These are phyloP conservation scores for Didymodactylos carnosus DNA, from an alignment of 2,888 invertebrate genomes.

Conservation along the genomic window DNA sequence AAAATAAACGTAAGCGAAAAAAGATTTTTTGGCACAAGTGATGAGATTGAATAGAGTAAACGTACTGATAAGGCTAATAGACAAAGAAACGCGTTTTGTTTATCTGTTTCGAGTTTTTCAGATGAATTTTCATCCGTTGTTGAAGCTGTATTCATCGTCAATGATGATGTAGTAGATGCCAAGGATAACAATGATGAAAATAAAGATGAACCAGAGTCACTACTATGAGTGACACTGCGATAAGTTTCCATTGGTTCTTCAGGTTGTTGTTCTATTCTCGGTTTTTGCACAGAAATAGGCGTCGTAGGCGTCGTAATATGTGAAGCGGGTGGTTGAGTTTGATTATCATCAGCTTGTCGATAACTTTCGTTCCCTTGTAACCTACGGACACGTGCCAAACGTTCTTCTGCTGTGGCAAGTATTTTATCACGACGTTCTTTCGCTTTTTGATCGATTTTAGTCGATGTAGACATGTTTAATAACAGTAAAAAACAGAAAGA, in stretches of 20 bases:
- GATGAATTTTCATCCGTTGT: background rate
- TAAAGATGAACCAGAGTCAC: background rate
- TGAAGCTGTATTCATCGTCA: background rate
- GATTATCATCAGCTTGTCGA: background rate
- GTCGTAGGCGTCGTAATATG: background rate
- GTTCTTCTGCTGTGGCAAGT: background rate
- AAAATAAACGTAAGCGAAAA: background rate
- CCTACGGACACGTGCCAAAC: no score
- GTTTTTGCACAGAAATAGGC: background rate
- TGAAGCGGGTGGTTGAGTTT: background rate
- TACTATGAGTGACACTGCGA: background rate
- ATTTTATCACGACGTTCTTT: background rate
- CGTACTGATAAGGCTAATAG: background rate
- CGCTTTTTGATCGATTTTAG: no score
- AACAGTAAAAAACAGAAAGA: no score
- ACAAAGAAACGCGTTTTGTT: background rate
- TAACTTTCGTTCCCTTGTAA: no score
- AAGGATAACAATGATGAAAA: background rate
- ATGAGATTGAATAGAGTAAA: background rate
- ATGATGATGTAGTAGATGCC: background rate
- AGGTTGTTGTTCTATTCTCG: background rate
- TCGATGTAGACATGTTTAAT: no score
- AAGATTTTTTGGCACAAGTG: background rate
- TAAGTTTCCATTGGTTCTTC: background rate
- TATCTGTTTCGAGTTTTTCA: background rate